Evolutionary conservation across 2,888 invertebrate genomes (phyloP).

Genomic region (Hybos culiciformis): DNA sequence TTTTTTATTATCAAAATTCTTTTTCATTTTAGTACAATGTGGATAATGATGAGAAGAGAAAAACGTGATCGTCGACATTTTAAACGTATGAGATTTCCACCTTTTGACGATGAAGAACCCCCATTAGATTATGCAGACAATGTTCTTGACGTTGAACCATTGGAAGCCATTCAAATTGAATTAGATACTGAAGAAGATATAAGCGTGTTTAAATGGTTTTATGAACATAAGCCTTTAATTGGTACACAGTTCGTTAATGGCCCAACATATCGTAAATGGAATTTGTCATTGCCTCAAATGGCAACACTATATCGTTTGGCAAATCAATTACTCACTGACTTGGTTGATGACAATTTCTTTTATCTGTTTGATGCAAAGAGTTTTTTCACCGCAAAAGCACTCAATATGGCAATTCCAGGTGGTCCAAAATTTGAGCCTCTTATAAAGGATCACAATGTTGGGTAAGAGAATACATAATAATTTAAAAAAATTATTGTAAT

Average conservation of each 20-base stretch:
- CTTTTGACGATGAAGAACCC: slow-evolving; percentile 99
- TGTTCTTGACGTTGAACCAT: slow-evolving; percentile 94
- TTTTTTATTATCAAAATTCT: slow-evolving; percentile 11
- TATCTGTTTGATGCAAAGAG: slow-evolving; percentile 98
- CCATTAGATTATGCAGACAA: slow-evolving; percentile 99
- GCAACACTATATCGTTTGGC: slow-evolving; percentile 94
- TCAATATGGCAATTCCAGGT: slow-evolving; percentile 99
- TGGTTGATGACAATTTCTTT: slow-evolving; percentile 97
- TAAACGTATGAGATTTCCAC: slow-evolving; percentile 98
- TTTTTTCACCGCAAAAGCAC: slow-evolving; percentile 98
- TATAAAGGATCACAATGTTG: slow-evolving; percentile 93
- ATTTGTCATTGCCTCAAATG: slow-evolving; percentile 90
- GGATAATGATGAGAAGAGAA: slow-evolving; percentile 99
- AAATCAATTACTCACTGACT: slow-evolving; percentile 92
- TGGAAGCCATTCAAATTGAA: slow-evolving; percentile 98
- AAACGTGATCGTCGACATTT: slow-evolving; percentile 97
- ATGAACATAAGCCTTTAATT: slow-evolving; percentile 91
- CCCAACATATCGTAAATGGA: slow-evolving; percentile 93
- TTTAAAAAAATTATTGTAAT: slow-evolving; percentile 4
- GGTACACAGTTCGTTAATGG: slow-evolving; percentile 91
- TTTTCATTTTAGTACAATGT: slow-evolving; percentile 69
- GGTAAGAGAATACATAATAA: slow-evolving; percentile 40
- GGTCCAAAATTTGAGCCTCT: slow-evolving; percentile 99
- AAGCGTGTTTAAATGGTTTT: slow-evolving; percentile 91
- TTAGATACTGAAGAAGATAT: slow-evolving; percentile 89